Evolutionary conservation across 2,888 invertebrate genomes (phyloP), one percentile per base, ranked within the genome.

Genomic region (Hydropsyche betteni): DNA sequence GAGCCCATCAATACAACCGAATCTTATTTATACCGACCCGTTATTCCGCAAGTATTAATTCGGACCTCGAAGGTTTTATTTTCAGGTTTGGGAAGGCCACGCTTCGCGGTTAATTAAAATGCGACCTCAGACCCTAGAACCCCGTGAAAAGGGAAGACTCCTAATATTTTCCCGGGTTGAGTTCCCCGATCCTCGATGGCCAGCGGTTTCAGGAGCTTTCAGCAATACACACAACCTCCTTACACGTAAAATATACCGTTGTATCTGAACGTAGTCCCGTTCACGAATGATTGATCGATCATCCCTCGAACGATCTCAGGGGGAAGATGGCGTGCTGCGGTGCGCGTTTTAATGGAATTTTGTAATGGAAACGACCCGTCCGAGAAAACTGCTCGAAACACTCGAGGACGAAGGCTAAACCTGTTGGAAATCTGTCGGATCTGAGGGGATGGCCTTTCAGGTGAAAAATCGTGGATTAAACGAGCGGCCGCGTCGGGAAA

Each of bases 221-320:
- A 64, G 36, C 36, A 5, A 34, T 34, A 12, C 64, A 64, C 64
- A 33, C 34, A 64, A 44, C 24, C 24, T 24, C 2, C 24, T 24
- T 24, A 24, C 24, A 24, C 24, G 24, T 24, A 24, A 24, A 24
- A 24, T 24, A 24, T 2, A 24, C 24, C 24, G 24, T 24, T 24
- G 24, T 24, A 24, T 24, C 24, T 24, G 24, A 24, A 24, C 24
- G 24, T 2, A 24, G 51, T 73, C 76, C 76, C 75, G 76, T 79
- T 79, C 76, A 75, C 53, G 74, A 76, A 74, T 79, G 79, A 79
- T 79, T 79, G 79, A 79, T 79, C 76, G 79, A 79, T 77, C 77
- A 69, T 68, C 74, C 64, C 33, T 33, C 12, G 12, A 24, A n/a
- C 58, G 14, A 44, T 44, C 44, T 44, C 44, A 4, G 44, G 44